A percentile compares a stretch with the other conserved stretches of the same genome.
Evolutionary conservation across 2,797 vertebrate species (phyloP).

Genomic region (Steatocranus sp.): DNA sequence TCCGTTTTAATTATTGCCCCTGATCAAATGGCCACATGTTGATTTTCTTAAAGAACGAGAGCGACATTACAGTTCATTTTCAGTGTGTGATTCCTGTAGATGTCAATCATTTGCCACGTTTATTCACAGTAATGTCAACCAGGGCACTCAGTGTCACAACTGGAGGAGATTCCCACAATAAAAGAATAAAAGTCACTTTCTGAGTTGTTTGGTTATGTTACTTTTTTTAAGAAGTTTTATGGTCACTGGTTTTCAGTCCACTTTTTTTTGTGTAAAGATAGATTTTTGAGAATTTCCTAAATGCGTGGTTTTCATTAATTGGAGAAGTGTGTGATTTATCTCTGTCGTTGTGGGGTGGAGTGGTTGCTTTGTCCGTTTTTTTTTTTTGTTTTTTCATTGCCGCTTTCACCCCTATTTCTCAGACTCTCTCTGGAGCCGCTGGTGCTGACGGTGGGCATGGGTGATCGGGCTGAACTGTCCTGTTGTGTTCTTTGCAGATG

Average conservation of each 20-base stretch:
- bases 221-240: neutral
- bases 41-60: neutral
- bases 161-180: neutral
- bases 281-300: neutral
- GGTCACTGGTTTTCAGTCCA: neutral
- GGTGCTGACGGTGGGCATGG: conserved; percentile 38
- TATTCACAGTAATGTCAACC: neutral
- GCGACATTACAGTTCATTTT: neutral
- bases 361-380: neutral
- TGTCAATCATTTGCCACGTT: neutral
- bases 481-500: conserved; percentile 30
- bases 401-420: neutral
- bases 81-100: neutral
- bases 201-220: neutral
- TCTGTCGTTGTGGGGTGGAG: neutral
- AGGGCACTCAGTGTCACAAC: neutral
- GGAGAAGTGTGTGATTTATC: neutral
- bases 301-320: neutral
- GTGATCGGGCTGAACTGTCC: conserved; percentile 13
- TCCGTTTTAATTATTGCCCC: neutral
- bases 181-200: neutral
- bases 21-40: neutral
- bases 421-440: conserved; percentile 29
- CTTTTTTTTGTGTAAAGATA: neutral
- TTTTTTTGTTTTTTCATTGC: neutral